These are phyloP conservation scores for Drosophila affinis DNA, from an alignment of 2,888 invertebrate genomes.

Conservation along the genomic window DNA sequence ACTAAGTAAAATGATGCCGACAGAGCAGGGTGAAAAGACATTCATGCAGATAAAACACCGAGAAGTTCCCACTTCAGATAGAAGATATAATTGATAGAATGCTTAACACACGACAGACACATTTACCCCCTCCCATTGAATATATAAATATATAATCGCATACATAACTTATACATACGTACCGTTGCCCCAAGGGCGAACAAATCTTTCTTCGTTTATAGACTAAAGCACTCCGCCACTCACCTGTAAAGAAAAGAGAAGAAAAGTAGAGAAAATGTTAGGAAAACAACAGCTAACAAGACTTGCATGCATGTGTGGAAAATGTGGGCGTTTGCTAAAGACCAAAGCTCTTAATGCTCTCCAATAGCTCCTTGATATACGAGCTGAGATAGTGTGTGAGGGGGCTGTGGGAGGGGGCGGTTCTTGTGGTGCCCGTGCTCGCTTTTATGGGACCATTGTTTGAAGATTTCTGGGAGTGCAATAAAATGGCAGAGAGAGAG, in stretches of 20 bases:
- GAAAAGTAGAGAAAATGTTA: conserved; percentile 11
- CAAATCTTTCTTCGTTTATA: conserved; percentile 40
- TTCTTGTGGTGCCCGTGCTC: conserved; percentile 7
- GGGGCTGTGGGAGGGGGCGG: background rate
- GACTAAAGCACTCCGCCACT: conserved; percentile 56
- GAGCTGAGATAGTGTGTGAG: conserved; percentile 35
- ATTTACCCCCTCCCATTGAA: conserved; percentile 9
- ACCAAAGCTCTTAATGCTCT: conserved; percentile 63
- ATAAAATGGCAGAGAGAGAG: conserved; percentile 25
- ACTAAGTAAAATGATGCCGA: conserved; percentile 12
- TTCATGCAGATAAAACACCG: conserved; percentile 19
- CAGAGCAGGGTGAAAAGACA: conserved; percentile 25
- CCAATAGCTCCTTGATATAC: conserved; percentile 70
- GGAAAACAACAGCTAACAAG: conserved; percentile 14
- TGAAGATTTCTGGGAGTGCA: conserved; percentile 21
- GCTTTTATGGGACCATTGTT: conserved; percentile 33
- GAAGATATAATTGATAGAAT: conserved; percentile 32
- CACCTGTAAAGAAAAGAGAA: conserved; percentile 69
- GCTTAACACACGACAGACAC: conserved; percentile 29
- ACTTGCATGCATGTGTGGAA: conserved; percentile 10
- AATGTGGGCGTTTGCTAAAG: conserved; percentile 20
- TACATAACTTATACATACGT: conserved; percentile 60
- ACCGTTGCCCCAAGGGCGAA: conserved; percentile 46
- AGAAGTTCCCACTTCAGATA: conserved; percentile 9
- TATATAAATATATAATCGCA: conserved; percentile 34